phyloP scores from a whole-genome alignment of 2,888 invertebrate species.

The Hypsopygia costalis region DNA sequence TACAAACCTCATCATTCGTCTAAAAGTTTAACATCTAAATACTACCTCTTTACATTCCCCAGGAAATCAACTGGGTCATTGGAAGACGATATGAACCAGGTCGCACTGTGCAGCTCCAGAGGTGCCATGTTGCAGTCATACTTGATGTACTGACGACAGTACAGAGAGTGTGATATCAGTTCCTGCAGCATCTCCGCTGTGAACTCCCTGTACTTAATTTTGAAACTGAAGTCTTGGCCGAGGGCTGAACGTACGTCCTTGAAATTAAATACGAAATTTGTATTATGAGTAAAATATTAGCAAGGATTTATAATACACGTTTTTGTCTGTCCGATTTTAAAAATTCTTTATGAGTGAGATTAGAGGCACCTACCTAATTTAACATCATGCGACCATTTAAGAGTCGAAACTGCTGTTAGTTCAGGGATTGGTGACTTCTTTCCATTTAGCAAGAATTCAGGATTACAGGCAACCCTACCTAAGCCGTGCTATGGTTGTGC shows the following conservation, averaged over 20 bases:
- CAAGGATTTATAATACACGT: too few species aligned
- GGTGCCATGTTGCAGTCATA: constrained; percentile 95
- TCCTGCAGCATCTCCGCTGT: constrained; percentile 95
- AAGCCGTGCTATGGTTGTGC: too few species aligned
- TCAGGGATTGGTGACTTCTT: too few species aligned
- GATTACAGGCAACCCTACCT: too few species aligned
- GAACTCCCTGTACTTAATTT: constrained; percentile 93
- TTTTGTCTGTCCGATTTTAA: too few species aligned
- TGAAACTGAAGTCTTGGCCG: constrained; percentile 90
- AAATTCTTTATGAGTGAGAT: too few species aligned
- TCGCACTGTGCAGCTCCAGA: constrained; percentile 91
- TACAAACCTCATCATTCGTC: neutral
- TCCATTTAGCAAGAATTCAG: too few species aligned
- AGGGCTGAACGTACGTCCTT: constrained; percentile 89
- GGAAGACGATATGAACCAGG: constrained; percentile 93
- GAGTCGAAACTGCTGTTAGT: too few species aligned
- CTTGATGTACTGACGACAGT: constrained; percentile 93
- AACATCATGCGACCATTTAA: too few species aligned
- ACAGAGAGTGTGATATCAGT: constrained; percentile 92
- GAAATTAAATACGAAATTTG: constrained; percentile 16
- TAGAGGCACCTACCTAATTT: too few species aligned
- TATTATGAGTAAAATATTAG: too few species aligned
- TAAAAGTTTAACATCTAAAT: neutral
- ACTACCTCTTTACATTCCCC: constrained; percentile 89
- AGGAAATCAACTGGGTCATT: constrained; percentile 90